A percentile compares a stretch with the other conserved stretches of the same genome.
Conservation (phyloP, 2,888 invertebrate genomes). For the Lamellibrachia columna region DNA sequence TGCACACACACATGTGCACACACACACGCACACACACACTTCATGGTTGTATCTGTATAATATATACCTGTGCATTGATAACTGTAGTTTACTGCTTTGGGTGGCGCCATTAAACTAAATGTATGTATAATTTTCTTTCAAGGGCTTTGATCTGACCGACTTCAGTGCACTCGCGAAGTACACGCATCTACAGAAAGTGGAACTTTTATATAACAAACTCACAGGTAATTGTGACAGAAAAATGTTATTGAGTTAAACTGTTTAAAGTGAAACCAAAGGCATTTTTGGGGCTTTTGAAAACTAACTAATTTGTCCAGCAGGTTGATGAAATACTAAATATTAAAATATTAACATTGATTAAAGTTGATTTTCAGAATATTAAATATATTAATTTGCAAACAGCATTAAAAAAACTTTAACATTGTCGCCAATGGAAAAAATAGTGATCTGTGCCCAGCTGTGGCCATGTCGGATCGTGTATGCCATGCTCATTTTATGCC, state of each 20-base stretch:
- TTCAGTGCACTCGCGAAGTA: slow-evolving; percentile 55
- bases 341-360: too few relatives aligned
- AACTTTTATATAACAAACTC: slow-evolving; percentile 61
- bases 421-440: too few relatives aligned
- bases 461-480: too few relatives aligned
- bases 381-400: too few relatives aligned
- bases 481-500: too few relatives aligned
- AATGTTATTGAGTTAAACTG: not conserved
- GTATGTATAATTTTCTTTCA: slow-evolving; percentile 33
- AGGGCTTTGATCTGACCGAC: slow-evolving; percentile 60
- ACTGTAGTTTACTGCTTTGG: not conserved
- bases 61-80: not conserved
- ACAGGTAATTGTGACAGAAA: slow-evolving; percentile 49
- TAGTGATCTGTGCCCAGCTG: too few relatives aligned
- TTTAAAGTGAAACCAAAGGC: too few relatives aligned
- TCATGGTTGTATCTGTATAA: not conserved
- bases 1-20: not conserved
- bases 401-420: too few relatives aligned
- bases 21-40: not conserved
- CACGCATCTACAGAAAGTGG: slow-evolving; percentile 60
- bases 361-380: too few relatives aligned
- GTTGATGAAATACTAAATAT: too few relatives aligned
- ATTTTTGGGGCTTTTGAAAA: too few relatives aligned
- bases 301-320: too few relatives aligned
- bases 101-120: not conserved